Conservation (phyloP, 2,113 vertebrate genomes). For the Varanus salvator region DNA sequence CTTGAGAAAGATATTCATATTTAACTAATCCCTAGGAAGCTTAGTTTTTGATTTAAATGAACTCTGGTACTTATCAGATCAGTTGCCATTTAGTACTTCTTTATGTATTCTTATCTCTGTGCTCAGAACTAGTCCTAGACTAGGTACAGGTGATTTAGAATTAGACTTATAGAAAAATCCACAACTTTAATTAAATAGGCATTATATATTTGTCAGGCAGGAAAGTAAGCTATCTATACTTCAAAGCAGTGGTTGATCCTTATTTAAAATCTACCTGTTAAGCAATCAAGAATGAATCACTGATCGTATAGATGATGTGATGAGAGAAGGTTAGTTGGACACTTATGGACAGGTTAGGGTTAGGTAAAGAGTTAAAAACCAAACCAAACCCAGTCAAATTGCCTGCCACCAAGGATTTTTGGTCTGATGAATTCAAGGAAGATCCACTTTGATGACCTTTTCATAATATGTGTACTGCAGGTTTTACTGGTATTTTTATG, state of each 20-base stretch:
- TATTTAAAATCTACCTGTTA: background rate
- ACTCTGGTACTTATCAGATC: slow-evolving; percentile 30
- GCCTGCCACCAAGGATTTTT: no score
- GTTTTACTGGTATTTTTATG: no score
- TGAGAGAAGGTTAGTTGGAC: background rate
- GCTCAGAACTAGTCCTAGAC: slow-evolving; percentile 31
- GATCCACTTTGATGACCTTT: no score
- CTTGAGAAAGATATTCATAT: background rate
- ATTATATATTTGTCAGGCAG: background rate
- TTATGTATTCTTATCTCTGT: slow-evolving; percentile 39
- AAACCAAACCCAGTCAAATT: no score
- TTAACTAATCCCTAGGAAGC: background rate
- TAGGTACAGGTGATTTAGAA: slow-evolving; percentile 33
- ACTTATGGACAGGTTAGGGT: background rate
- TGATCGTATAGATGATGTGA: background rate
- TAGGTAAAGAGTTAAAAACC: background rate
- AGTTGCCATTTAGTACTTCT: slow-evolving; percentile 31
- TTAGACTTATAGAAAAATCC: slow-evolving; percentile 11
- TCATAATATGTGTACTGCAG: no score
- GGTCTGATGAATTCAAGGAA: no score
- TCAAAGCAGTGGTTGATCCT: slow-evolving; percentile 8
- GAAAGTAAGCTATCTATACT: slow-evolving; percentile 18
- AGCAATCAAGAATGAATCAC: background rate
- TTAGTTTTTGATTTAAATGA: background rate
- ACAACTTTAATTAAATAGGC: slow-evolving; percentile 5